These are phyloP conservation scores for Micrasema minimum DNA, from an alignment of 1,140 invertebrate genomes.

Conservation along the genomic window DNA sequence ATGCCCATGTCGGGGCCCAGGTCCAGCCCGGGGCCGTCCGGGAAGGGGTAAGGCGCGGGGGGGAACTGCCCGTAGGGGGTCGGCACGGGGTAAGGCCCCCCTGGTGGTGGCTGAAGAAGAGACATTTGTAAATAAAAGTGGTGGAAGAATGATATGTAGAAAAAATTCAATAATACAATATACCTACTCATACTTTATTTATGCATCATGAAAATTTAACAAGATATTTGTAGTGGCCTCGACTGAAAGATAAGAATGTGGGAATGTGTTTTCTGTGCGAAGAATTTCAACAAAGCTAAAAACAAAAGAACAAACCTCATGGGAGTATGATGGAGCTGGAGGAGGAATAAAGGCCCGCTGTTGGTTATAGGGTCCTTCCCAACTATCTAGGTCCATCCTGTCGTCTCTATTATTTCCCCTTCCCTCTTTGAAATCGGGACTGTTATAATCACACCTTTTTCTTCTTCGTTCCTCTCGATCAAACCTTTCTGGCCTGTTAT, in stretches of 20 bases:
- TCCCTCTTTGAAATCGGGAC: slow-evolving; percentile 4
- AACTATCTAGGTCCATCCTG: slow-evolving; percentile 26
- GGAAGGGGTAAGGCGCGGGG: slow-evolving; percentile 11
- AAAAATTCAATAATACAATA: too few species aligned
- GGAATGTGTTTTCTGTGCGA: too few species aligned
- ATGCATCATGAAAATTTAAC: too few species aligned
- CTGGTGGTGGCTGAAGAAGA: slow-evolving; percentile 10
- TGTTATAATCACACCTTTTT: slow-evolving; percentile 1
- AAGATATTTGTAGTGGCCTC: too few species aligned
- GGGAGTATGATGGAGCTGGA: slow-evolving; percentile 17
- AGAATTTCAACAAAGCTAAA: too few species aligned
- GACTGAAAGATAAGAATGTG: too few species aligned
- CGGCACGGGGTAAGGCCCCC: slow-evolving; percentile 6
- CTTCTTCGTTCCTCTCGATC: slow-evolving; percentile 11
- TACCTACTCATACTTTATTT: too few species aligned
- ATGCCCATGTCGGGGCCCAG: slow-evolving; percentile 9
- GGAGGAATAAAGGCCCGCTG: not conserved
- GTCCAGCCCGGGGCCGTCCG: slow-evolving; percentile 19
- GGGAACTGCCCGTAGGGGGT: slow-evolving; percentile 21
- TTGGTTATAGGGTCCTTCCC: slow-evolving; percentile 12
- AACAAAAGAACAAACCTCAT: slow-evolving; percentile 18
- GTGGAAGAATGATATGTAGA: too few species aligned
- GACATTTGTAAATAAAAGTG: too few species aligned
- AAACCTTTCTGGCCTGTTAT: slow-evolving; percentile 15
- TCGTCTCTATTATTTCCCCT: slow-evolving; percentile 11